Conservation (phyloP, 2,113 vertebrate genomes). For the Hydrochoerus hydrochaeris region DNA sequence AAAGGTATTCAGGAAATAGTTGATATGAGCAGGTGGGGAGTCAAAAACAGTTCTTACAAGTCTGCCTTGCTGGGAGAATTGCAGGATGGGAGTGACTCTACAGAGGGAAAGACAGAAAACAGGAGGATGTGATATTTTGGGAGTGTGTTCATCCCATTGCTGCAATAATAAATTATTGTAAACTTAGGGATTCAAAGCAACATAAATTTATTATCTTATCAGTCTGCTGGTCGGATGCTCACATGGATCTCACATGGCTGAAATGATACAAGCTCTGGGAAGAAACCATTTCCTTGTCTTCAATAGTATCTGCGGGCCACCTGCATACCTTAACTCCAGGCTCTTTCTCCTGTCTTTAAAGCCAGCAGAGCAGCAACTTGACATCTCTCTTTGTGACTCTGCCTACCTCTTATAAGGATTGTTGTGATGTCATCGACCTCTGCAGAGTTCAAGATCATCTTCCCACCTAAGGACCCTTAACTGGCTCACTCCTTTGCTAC, state of each 20-base stretch:
- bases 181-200: not conserved
- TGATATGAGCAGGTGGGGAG: not conserved
- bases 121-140: not conserved
- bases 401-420: not conserved
- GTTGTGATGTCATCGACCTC: not conserved
- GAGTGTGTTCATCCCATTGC: not conserved
- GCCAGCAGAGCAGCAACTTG: not conserved
- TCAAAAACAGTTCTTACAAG: not conserved
- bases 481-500: not conserved
- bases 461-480: not conserved
- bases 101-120: not conserved
- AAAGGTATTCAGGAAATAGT: not conserved
- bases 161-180: not conserved
- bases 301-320: not conserved
- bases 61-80: not conserved
- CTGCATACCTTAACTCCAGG: not conserved
- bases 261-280: not conserved
- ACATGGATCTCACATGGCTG: not conserved
- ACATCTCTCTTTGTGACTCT: not conserved
- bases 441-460: not conserved
- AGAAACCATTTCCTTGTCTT: not conserved
- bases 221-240: not conserved
- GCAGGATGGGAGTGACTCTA: not conserved
- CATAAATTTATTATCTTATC: not conserved
- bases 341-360: not conserved